Conservation (phyloP, 2,888 invertebrate species). For the Cloeon dipterum region DNA sequence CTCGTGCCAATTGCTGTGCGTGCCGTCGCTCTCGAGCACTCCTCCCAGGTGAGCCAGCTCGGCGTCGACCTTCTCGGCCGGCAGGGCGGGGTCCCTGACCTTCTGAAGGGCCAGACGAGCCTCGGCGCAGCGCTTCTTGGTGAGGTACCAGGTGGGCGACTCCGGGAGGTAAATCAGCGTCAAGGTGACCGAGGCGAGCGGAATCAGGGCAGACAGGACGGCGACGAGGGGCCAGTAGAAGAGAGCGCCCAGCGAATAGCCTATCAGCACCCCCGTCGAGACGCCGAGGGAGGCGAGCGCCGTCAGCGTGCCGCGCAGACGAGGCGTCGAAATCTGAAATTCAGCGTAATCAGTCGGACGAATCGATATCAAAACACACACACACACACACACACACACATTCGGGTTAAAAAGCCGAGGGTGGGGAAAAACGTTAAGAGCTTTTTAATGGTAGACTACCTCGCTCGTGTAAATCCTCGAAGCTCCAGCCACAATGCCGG, state of each 20-base stretch:
- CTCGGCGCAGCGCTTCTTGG: slow-evolving; percentile 29
- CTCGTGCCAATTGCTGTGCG: slow-evolving; percentile 24
- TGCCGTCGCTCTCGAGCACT: slow-evolving; percentile 16
- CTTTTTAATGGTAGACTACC: no score
- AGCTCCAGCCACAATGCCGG: slow-evolving; percentile 48
- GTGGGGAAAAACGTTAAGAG: no score
- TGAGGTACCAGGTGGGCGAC: slow-evolving; percentile 44
- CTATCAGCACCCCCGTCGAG: slow-evolving; percentile 38
- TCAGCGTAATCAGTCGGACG: no score
- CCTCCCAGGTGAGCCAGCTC: background rate
- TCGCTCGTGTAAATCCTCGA: slow-evolving; percentile 44
- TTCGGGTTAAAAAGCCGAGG: no score
- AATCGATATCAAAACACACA: no score
- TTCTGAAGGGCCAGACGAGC: slow-evolving; percentile 31
- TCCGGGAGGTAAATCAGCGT: slow-evolving; percentile 40
- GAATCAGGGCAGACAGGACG: slow-evolving; percentile 32
- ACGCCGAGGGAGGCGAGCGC: slow-evolving; percentile 47
- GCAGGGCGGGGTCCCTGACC: slow-evolving; percentile 14
- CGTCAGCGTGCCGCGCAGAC: slow-evolving; percentile 45
- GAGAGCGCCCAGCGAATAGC: slow-evolving; percentile 22
- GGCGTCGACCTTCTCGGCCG: background rate
- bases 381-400: no score
- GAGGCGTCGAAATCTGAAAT: slow-evolving; percentile 43
- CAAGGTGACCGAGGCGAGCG: slow-evolving; percentile 30
- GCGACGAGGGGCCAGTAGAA: slow-evolving; percentile 39